Base-by-base conservation (phyloP, 1,140 invertebrate species). In the Coelopa frigida region DNA sequence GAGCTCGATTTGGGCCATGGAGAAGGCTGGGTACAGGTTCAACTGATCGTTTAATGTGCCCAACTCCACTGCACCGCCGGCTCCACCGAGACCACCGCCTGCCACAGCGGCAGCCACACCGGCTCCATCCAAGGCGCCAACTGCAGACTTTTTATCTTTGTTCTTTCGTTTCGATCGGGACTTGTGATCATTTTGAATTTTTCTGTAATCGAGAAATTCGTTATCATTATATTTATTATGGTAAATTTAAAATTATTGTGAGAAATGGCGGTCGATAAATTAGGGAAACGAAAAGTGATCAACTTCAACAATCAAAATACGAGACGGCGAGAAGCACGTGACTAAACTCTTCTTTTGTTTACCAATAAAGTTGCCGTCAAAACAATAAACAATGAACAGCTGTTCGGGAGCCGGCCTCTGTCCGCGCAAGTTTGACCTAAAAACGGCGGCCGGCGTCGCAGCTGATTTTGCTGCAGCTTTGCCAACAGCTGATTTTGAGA, bases 1-100 rank as follows among this genome's bases (percentile, higher is more conserved):
- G 3, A 70, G 50, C 37, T 69, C 67, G n/a, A 69, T 68, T 26
- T 67, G 61, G 5, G 64, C 57, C 18, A 61, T 55, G 1, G 66
- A 58, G 40, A 62, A 67, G 4, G 55, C 44, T 10, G 65, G 65
- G 46, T 60, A 54, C 15, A 66, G 48, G 2, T 65, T 24, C 5
- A 47, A 18, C 37, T 65, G 62, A 35, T 67, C 62, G 49, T 66
- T 66, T 2, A 62, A 52, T 45, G 65, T 50, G 20, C 24, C 31
- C 14, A 38, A 39, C 18, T n/a, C n/a, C n/a, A n/a, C n/a, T n/a
- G n/a, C n/a, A n/a, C n/a, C n/a, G n/a, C n/a, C n/a, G n/a, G n/a
- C 7, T n/a, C 7, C 8, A 43, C 40, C 39, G 3, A 41, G 35
- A 27, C 46, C 43, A 8, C 38, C 39, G 4, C 44, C 39, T 27